Conservation (phyloP, 1,140 invertebrate genomes). For the Ceratoteleas bidentatus region DNA sequence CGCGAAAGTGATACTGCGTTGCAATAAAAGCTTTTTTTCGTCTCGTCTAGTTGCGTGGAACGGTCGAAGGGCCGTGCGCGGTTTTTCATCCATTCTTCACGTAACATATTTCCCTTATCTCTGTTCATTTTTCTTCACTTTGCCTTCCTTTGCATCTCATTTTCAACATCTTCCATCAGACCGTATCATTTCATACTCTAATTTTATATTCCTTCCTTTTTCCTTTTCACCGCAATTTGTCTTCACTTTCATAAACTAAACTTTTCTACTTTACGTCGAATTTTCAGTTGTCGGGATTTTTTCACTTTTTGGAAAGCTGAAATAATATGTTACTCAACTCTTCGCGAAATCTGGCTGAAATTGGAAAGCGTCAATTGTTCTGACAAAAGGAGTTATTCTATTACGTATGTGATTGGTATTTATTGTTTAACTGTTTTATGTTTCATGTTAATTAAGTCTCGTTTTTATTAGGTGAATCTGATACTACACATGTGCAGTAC, state of each 20-base stretch:
- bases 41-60: background rate
- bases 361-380: background rate
- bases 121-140: constrained; percentile 53
- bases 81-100: constrained; percentile 49
- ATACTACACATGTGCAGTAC: no score
- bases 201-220: constrained; percentile 49
- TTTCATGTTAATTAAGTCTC: no score
- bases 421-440: no score
- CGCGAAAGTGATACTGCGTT: constrained; percentile 11
- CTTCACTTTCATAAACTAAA: constrained; percentile 18
- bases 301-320: constrained; percentile 3
- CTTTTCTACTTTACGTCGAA: constrained; percentile 15
- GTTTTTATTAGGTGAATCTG: no score
- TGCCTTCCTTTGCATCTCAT: constrained; percentile 47
- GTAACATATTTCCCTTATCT: constrained; percentile 51
- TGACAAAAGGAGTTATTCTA: no score
- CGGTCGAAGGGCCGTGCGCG: constrained; percentile 6
- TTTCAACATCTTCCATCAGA: constrained; percentile 55
- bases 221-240: constrained; percentile 35
- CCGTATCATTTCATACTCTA: constrained; percentile 50
- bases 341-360: background rate
- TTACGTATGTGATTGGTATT: no score
- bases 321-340: background rate
- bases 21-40: background rate
- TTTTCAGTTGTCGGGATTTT: constrained; percentile 15